Percentiles rank a stretch among this genome's conserved stretches.
Evolutionary conservation across 2,888 invertebrate species (phyloP).

Genomic region (Orthosia incerta): DNA sequence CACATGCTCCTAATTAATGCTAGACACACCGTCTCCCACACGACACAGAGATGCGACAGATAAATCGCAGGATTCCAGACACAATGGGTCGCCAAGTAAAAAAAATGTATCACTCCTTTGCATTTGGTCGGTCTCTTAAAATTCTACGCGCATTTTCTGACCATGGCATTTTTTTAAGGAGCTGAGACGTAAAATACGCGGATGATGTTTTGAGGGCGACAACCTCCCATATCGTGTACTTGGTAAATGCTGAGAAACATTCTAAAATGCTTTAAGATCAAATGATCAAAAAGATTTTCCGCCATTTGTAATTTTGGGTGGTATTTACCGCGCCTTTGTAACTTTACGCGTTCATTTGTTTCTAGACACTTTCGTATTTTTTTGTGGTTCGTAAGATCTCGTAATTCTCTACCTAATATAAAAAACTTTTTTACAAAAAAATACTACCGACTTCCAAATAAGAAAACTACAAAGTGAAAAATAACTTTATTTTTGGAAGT

Average conservation of each 20-base stretch:
- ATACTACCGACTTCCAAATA: too few species aligned
- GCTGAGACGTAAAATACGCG: conserved; percentile 68
- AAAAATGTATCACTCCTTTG: conserved; percentile 59
- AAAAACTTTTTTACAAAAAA: too few species aligned
- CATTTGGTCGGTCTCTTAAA: conserved; percentile 62
- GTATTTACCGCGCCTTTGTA: background rate
- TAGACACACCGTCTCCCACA: conserved; percentile 50
- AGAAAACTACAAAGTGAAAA: too few species aligned
- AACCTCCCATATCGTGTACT: conserved; percentile 65
- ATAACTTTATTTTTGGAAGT: too few species aligned
- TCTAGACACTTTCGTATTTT: background rate
- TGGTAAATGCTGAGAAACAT: conserved; percentile 3
- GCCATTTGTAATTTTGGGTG: background rate
- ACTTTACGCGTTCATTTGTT: conserved; percentile 9
- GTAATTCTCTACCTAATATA: too few species aligned
- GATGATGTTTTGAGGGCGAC: conserved; percentile 69
- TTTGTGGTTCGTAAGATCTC: too few species aligned
- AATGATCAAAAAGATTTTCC: conserved; percentile 13
- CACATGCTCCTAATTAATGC: conserved; percentile 39
- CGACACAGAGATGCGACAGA: conserved; percentile 51
- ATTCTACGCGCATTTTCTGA: conserved; percentile 68
- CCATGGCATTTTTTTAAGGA: conserved; percentile 67
- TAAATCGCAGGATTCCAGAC: conserved; percentile 40
- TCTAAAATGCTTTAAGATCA: background rate
- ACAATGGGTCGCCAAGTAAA: conserved; percentile 48